Base-by-base conservation (phyloP, 2,113 vertebrate species). In the Tachysurus fulvidraco region DNA sequence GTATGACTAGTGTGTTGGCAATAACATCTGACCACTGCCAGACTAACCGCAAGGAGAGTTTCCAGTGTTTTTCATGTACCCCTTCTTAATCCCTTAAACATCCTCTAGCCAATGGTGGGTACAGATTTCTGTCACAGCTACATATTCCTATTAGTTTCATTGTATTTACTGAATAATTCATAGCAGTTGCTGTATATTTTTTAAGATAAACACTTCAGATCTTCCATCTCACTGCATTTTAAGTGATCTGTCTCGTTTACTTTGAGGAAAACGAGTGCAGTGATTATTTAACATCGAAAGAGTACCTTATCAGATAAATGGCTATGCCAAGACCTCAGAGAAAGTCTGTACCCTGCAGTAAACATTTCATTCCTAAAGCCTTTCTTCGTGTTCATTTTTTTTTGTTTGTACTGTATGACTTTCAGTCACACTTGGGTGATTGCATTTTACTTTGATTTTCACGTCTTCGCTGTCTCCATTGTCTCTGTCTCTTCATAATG, bases 1-100 rank as follows among this genome's bases (percentile, higher is more conserved):
- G 60, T 52, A n/a, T 25, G 60, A 50, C 74, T 30, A 13, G 59
- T 79, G 74, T 79, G 19, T 65, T 54, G 84, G 76, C 46, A 65
- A 41, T 54, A 79, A 79, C 76, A 77, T 85, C 11, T 50, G n/a
- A 54, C 59, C 74, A 80, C 28, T 55, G 46, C 73, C 83, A 46
- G n/a, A n/a, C 84, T 76, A 55, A 28, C 28, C 52, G 74, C 60
- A 44, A 54, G 30, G 17, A 55, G 54, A 23, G n/a, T 67, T 30
- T 65, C 28, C 60, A 54, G 4, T 81, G 79, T 44, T 62, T 54
- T 59, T 44, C 10, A 2, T 50, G 46, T 50, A 50, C 46, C 5
- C 55, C 21, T 6, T 36, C 12, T 46, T 81, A 60, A 60, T 81
- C 57, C 79, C 55, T 44, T 81, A 81, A 81, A 60, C 30, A 81